Evolutionary conservation across 2,888 invertebrate genomes (phyloP).

Genomic region (Charanyca ferruginea): DNA sequence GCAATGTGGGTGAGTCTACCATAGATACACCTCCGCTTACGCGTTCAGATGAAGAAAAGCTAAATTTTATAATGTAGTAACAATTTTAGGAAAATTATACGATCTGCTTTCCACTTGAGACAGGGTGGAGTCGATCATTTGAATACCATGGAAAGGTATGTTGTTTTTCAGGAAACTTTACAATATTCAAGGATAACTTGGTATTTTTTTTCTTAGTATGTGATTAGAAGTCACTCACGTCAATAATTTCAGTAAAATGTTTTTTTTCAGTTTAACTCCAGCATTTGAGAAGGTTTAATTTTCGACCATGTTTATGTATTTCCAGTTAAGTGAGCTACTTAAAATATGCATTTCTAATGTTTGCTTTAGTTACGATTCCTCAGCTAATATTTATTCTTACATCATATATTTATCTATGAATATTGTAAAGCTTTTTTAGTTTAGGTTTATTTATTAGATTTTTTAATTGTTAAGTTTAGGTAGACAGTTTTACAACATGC

Average conservation of each 20-base stretch:
- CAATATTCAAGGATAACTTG: constrained; percentile 54
- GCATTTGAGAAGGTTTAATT: not conserved
- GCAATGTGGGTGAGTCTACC: too few species aligned
- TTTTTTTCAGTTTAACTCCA: not conserved
- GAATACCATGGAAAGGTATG: not conserved
- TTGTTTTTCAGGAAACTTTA: constrained; percentile 29
- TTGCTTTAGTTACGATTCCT: not conserved
- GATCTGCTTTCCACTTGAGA: constrained; percentile 22
- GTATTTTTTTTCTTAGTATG: not conserved
- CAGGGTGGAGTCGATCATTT: constrained; percentile 37
- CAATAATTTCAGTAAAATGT: not conserved
- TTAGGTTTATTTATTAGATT: constrained; percentile 43
- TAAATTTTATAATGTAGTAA: too few species aligned
- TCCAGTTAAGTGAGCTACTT: too few species aligned
- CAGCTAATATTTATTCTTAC: not conserved
- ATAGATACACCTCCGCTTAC: not conserved
- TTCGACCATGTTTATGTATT: too few species aligned
- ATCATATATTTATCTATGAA: constrained; percentile 51
- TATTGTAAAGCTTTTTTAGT: constrained; percentile 64
- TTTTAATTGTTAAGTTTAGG: constrained; percentile 56
- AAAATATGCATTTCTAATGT: not conserved
- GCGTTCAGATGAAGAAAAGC: not conserved
- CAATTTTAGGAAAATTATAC: constrained; percentile 11
- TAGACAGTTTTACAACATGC: constrained; percentile 77
- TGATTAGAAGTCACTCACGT: not conserved